A percentile compares a stretch with the other conserved stretches of the same genome.
Conservation (phyloP, 2,888 invertebrate species). For the Dimorphilus gyrociliatus region DNA sequence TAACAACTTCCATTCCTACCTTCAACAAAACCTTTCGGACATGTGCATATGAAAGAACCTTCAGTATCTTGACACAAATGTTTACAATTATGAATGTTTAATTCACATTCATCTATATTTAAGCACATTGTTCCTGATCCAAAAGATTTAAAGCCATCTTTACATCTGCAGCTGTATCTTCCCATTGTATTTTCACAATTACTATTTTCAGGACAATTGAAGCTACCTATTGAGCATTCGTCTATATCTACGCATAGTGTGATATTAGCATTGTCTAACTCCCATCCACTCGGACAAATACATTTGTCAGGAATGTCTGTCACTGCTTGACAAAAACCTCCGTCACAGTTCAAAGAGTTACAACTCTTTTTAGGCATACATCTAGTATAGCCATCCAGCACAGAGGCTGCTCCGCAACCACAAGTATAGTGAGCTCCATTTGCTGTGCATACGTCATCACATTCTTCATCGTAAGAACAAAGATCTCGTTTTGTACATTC, state of each 20-base stretch:
- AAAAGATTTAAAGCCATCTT: background rate
- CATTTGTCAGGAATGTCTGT: background rate
- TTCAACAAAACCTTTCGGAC: background rate
- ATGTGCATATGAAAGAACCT: conserved; percentile 1
- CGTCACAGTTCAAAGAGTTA: too few species aligned
- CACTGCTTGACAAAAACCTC: too few species aligned
- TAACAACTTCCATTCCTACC: too few species aligned
- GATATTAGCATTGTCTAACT: background rate
- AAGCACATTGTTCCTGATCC: background rate
- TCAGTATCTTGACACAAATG: background rate
- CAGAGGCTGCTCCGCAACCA: too few species aligned
- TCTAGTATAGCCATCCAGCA: too few species aligned
- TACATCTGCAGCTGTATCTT: background rate
- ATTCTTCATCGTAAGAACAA: too few species aligned
- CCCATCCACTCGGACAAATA: background rate
- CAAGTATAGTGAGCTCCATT: too few species aligned
- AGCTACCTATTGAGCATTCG: background rate
- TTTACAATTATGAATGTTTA: background rate
- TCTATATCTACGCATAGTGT: background rate
- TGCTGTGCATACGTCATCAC: too few species aligned
- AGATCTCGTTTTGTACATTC: too few species aligned
- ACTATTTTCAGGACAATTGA: background rate
- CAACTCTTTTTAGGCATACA: too few species aligned
- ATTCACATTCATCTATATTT: conserved; percentile 1
- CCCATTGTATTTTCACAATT: background rate